Percentiles rank a stretch among this genome's conserved stretches.
Evolutionary conservation across 2,888 invertebrate species (phyloP).

Genomic region (Cantharis flavilabris): DNA sequence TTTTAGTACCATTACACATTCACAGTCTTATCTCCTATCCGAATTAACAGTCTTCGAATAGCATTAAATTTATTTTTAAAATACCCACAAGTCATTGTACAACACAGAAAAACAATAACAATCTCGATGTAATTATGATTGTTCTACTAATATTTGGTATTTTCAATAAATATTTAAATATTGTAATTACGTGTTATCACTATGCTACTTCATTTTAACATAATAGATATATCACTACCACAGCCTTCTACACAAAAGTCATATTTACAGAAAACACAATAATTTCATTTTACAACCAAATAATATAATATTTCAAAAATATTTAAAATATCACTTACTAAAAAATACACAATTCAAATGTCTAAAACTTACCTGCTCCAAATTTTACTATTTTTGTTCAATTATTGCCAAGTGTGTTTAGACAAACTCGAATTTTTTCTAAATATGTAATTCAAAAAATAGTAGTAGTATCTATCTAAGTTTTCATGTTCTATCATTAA

Average conservation of each 20-base stretch:
- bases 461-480: neutral
- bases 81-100: slow-evolving; percentile 27
- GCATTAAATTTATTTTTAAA: slow-evolving; percentile 28
- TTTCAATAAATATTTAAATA: slow-evolving; percentile 8
- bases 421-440: neutral
- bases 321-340: neutral
- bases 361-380: neutral
- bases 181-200: slow-evolving; percentile 8
- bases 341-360: neutral
- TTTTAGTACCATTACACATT: slow-evolving; percentile 23
- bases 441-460: neutral
- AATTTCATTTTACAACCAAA: neutral
- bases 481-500: no score
- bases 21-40: slow-evolving; percentile 15
- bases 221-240: slow-evolving; percentile 24
- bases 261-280: slow-evolving; percentile 6
- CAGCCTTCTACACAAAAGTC: slow-evolving; percentile 33
- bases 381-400: neutral
- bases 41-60: neutral
- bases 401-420: neutral
- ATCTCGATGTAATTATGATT: slow-evolving; percentile 31
- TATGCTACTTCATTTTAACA: slow-evolving; percentile 18
- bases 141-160: slow-evolving; percentile 23
- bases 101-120: slow-evolving; percentile 29
- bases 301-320: neutral